Evolutionary conservation across 2,113 vertebrate genomes (phyloP).

Genomic region (Tenrec ecaudatus): DNA sequence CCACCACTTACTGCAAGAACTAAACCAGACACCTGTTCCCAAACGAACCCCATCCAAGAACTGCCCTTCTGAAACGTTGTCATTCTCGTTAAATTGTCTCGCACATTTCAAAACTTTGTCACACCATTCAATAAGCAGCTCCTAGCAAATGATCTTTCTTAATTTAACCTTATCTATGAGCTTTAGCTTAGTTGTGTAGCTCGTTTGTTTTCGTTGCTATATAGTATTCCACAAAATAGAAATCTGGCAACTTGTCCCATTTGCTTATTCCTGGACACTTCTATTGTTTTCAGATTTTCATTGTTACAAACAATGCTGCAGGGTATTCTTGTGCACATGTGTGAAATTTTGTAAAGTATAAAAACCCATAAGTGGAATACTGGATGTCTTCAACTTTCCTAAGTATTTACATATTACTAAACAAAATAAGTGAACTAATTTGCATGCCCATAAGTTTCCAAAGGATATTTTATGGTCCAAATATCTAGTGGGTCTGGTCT

Average conservation of each 20-base stretch:
- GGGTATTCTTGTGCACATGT: not conserved
- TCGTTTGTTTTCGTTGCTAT: conserved; percentile 13
- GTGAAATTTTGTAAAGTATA: conserved; percentile 36
- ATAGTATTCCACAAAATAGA: not conserved
- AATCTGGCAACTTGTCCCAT: not conserved
- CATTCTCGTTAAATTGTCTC: not conserved
- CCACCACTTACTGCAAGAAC: not conserved
- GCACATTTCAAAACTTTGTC: conserved; percentile 38
- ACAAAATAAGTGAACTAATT: conserved; percentile 14
- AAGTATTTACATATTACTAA: conserved; percentile 26
- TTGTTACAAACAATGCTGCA: not conserved
- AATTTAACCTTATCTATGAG: not conserved
- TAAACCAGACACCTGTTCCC: not conserved
- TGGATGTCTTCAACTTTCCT: conserved; percentile 31
- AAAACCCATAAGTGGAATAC: conserved; percentile 9
- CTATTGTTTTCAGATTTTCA: conserved; percentile 11
- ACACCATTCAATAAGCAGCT: not conserved
- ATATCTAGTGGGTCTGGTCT: conserved; percentile 9
- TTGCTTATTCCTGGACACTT: conserved; percentile 24
- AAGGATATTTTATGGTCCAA: conserved; percentile 32
- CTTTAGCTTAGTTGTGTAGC: not conserved
- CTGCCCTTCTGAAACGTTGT: conserved; percentile 8
- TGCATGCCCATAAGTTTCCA: not conserved
- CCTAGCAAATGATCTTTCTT: not conserved
- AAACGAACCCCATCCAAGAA: not conserved